Percentiles rank a stretch among this genome's conserved stretches.
Evolutionary conservation across 2,797 vertebrate species (phyloP).

Genomic region (Spinibarbus caldwelli): DNA sequence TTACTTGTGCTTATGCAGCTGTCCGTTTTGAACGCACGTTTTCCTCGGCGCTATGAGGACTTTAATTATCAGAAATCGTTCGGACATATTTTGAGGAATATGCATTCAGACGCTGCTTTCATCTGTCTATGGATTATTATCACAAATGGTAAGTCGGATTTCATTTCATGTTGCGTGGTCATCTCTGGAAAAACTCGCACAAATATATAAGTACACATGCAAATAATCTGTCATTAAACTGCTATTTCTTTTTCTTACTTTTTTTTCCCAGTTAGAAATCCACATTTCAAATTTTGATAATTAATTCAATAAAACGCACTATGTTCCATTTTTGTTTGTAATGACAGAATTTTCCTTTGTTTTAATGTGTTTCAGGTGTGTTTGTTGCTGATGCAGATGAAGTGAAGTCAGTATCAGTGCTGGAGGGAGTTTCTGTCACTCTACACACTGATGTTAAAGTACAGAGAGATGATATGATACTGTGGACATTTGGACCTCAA

Average conservation of each 20-base stretch:
- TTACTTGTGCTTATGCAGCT: background rate
- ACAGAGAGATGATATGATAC: accelerated
- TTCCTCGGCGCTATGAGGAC: background rate
- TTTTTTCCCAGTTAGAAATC: too few relatives aligned
- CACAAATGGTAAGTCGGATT: background rate
- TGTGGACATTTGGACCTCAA: background rate
- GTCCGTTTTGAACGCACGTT: background rate
- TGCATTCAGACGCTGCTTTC: background rate
- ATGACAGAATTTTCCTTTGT: background rate
- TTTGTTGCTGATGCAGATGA: accelerated
- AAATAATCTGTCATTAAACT: too few relatives aligned
- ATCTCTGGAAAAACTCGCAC: background rate
- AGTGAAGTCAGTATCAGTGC: background rate
- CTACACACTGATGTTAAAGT: background rate
- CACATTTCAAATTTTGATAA: accelerated
- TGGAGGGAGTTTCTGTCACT: background rate
- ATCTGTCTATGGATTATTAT: background rate
- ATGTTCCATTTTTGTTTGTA: background rate
- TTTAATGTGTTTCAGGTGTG: background rate
- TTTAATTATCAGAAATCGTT: background rate
- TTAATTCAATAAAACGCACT: background rate
- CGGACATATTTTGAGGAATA: background rate
- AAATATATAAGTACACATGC: too few relatives aligned
- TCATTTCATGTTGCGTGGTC: background rate
- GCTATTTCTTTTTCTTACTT: too few relatives aligned